These are phyloP conservation scores for Palythoa caribaeorum DNA, from an alignment of 92 coral and sea anemone species.

Conservation along the genomic window DNA sequence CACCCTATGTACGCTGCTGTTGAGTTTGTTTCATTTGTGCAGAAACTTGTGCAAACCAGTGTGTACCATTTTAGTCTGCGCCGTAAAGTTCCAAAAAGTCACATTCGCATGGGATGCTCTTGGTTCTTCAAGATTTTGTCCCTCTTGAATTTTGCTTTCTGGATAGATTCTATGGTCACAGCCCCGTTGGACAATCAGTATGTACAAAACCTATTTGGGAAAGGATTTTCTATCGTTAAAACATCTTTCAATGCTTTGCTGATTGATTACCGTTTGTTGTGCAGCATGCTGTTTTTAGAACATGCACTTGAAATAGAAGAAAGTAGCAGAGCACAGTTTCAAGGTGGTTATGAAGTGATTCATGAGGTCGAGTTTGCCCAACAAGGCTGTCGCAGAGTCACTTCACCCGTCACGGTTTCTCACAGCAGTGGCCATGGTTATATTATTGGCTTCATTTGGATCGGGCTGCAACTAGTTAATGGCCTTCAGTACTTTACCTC, in stretches of 20 bases:
- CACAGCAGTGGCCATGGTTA: constrained; percentile 84
- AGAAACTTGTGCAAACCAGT: constrained; percentile 78
- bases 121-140: constrained; percentile 81
- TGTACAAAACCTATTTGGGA: constrained; percentile 67
- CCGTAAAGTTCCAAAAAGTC: constrained; percentile 77
- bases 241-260: constrained; percentile 85
- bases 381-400: neutral
- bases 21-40: constrained; percentile 70
- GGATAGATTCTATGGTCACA: constrained; percentile 80
- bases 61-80: constrained; percentile 86
- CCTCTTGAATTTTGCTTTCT: constrained; percentile 84
- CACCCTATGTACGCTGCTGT: constrained; percentile 63
- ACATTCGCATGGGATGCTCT: constrained; percentile 80
- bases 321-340: constrained; percentile 43
- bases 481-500: constrained; percentile 77
- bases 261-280: constrained; percentile 88
- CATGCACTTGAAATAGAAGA: constrained; percentile 87
- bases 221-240: constrained; percentile 81
- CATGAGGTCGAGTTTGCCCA: neutral
- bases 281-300: constrained; percentile 85
- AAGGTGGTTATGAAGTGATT: constrained; percentile 28
- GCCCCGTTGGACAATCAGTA: constrained; percentile 72
- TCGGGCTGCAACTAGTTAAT: constrained; percentile 69
- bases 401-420: constrained; percentile 61
- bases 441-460: constrained; percentile 67